These are phyloP conservation scores for Rhadina sibilatrix DNA, from an alignment of 2,113 vertebrate species.

Conservation along the genomic window DNA sequence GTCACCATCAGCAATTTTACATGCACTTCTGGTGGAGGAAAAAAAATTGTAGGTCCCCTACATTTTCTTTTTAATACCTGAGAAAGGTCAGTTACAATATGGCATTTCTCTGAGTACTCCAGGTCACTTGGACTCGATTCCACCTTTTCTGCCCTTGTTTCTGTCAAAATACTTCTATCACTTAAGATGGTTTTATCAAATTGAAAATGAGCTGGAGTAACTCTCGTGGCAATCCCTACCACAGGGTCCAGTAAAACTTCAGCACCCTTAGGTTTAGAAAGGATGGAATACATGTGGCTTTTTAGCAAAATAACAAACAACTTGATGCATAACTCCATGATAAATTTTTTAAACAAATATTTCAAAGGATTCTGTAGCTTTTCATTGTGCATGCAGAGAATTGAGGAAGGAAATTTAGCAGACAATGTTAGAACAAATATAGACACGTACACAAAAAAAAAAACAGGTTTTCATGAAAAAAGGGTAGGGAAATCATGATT, in stretches of 20 bases:
- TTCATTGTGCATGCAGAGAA: neutral
- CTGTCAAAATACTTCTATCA: neutral
- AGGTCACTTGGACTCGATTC: neutral
- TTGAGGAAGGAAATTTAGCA: neutral
- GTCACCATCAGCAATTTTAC: constrained; percentile 47
- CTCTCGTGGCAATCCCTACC: neutral
- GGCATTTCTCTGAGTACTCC: neutral
- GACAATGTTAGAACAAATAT: neutral
- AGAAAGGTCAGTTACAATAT: neutral
- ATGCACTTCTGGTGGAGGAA: neutral
- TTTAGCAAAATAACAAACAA: neutral
- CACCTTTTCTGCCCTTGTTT: neutral
- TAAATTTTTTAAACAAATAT: neutral
- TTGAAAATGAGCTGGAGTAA: neutral
- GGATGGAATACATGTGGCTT: neutral
- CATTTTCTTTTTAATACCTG: neutral
- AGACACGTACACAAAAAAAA: neutral
- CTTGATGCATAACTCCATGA: neutral
- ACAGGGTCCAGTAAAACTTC: neutral
- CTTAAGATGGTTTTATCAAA: neutral
- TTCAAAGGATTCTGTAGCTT: neutral
- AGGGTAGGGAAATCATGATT: neutral
- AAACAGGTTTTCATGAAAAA: neutral
- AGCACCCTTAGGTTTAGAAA: neutral
- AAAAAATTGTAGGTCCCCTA: neutral